phyloP scores from a whole-genome alignment of 2,888 invertebrate species.

The Pemphredon lugubris region DNA sequence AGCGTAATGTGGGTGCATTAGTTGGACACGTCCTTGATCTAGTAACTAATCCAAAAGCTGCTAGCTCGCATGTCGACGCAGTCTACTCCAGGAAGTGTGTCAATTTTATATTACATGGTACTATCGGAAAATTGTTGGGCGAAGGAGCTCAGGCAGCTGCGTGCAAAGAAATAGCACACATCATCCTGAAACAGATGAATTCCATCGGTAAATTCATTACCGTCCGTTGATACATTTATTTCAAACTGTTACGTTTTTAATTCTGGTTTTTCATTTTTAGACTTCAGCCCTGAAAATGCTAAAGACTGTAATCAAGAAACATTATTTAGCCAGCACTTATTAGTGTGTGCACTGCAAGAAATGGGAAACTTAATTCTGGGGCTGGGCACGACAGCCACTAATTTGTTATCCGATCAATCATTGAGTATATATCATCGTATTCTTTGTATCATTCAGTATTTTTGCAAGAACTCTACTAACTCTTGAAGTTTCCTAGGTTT shows the following conservation, averaged over 20 bases:
- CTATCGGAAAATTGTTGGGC: slow-evolving; percentile 96
- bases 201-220: slow-evolving; percentile 84
- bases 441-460: background rate
- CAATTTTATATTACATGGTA: slow-evolving; percentile 95
- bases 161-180: slow-evolving; percentile 95
- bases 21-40: slow-evolving; percentile 95
- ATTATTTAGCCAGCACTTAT: slow-evolving; percentile 92
- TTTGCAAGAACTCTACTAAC: slow-evolving; percentile 12
- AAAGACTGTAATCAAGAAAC: slow-evolving; percentile 96
- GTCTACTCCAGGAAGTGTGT: slow-evolving; percentile 99
- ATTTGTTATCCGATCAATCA: slow-evolving; percentile 93
- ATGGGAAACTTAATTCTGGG: slow-evolving; percentile 94
- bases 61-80: slow-evolving; percentile 97
- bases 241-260: background rate
- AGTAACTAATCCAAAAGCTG: slow-evolving; percentile 97
- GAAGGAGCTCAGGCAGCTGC: slow-evolving; percentile 98
- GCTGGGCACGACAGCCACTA: slow-evolving; percentile 96
- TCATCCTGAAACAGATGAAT: slow-evolving; percentile 97
- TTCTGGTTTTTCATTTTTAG: slow-evolving; percentile 75
- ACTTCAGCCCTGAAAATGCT: slow-evolving; percentile 95
- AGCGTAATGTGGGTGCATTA: slow-evolving; percentile 93
- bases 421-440: slow-evolving; percentile 83
- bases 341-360: slow-evolving; percentile 97
- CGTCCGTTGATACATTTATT: background rate
- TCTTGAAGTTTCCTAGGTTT: slow-evolving; percentile 82